Conservation (phyloP, 2,113 vertebrate species). For the Poecile atricapillus region DNA sequence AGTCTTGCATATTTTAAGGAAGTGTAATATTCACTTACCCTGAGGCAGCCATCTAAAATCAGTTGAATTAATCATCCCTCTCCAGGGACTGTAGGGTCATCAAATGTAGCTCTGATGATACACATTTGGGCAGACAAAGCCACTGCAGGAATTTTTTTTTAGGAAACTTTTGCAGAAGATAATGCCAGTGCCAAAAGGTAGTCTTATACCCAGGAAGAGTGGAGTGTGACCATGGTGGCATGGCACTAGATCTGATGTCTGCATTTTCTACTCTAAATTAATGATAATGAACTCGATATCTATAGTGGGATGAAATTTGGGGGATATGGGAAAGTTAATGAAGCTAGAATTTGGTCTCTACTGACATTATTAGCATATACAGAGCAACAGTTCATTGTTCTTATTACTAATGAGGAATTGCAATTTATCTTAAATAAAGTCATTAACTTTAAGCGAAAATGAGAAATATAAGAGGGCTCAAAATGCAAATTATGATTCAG, state of each 20-base stretch:
- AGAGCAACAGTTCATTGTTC: background rate
- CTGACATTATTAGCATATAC: background rate
- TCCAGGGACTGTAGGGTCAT: background rate
- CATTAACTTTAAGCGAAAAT: background rate
- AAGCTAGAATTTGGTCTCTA: background rate
- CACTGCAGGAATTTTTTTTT: background rate
- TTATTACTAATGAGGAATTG: background rate
- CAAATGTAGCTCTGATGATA: background rate
- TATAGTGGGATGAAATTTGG: background rate
- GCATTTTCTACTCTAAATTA: background rate
- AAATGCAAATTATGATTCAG: background rate
- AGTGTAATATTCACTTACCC: background rate
- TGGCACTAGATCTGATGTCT: background rate
- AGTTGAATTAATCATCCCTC: background rate
- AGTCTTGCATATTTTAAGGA: background rate
- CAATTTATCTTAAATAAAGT: background rate
- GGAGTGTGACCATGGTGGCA: accelerated
- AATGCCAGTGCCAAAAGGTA: background rate
- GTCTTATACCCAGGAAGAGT: background rate
- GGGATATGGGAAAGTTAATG: background rate
- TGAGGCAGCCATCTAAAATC: background rate
- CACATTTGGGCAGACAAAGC: background rate
- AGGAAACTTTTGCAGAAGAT: background rate
- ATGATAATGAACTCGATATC: background rate
- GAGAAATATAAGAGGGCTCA: background rate